Conservation (phyloP, 2,113 vertebrate species). For the Pangasianodon gigas region DNA sequence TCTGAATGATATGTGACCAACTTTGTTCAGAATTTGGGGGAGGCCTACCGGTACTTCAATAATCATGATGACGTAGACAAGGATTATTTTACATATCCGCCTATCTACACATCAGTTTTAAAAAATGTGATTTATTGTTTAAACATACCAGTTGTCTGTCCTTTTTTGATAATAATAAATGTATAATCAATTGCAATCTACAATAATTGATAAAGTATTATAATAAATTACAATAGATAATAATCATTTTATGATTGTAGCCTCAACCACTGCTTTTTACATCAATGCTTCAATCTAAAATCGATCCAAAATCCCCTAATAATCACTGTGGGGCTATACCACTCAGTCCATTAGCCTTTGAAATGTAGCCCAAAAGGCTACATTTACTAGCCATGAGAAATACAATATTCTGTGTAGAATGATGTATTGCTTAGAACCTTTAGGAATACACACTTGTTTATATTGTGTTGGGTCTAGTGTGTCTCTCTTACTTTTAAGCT, state of each 20-base stretch:
- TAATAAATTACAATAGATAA: not conserved
- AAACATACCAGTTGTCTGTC: not conserved
- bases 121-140: not conserved
- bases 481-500: not conserved
- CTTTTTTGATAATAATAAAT: not conserved
- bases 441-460: not conserved
- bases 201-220: not conserved
- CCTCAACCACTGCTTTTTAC: not conserved
- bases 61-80: not conserved
- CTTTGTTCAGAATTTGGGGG: not conserved
- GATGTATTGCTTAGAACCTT: not conserved
- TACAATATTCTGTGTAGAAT: not conserved
- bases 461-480: not conserved
- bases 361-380: no score
- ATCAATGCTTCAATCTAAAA: not conserved
- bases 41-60: not conserved
- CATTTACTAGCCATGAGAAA: slow-evolving; percentile 7
- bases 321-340: not conserved
- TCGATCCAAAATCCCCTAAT: not conserved
- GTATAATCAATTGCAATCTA: not conserved
- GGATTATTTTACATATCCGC: not conserved
- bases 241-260: not conserved
- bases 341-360: not conserved
- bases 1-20: not conserved
- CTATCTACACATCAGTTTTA: not conserved